Evolutionary conservation across 2,797 vertebrate species (phyloP), one percentile per base, ranked within the genome.

Genomic region (Mormyrops boulengeri): DNA sequence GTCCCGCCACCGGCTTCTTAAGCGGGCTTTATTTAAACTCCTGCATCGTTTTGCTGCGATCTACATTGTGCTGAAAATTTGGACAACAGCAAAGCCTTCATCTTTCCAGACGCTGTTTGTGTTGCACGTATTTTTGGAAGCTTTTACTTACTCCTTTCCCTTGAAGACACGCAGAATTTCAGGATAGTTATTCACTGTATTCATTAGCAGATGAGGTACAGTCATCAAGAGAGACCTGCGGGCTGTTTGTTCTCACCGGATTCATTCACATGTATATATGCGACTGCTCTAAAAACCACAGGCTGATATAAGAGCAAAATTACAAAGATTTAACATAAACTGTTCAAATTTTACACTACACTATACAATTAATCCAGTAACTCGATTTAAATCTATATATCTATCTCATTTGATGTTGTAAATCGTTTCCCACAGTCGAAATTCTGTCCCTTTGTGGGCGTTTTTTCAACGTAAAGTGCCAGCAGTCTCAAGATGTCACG

Each of bases 71-170:
- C 34, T 30, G 87, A 26, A 55, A 66, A 88, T 88, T 55, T 88
- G 57, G 60, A 69, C n/a, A 66, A 47, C 38, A 4, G 38, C 55
- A n/a, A 49, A 47, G 38, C 41, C 60, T 69, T 66, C 60, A 69
- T 69, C 87, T 38, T 49, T 88, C 57, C 60, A 88, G 57, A 88
- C 86, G 55, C 49, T 86, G 85, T 87, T 87, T 87, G 86, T 87
- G 86, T 87, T 60, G 52, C 34, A 62, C 85, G n/a, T 85, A n/a
- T 85, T 47, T 47, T 30, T 85, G 84, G 84, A 57, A 47, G 26
- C 26, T 87, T 87, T 87, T 30, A 22, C 86, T 87, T 87, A 60
- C 53, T 57, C 30, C 7, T 38, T 57, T 30, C 52, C 52, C 34
- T 41, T n/a, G 53, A 57, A 87, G 34, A 44, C 86, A 60, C 14